Conservation (phyloP, 2,797 vertebrate genomes). For the Sebastes hubbsi region DNA sequence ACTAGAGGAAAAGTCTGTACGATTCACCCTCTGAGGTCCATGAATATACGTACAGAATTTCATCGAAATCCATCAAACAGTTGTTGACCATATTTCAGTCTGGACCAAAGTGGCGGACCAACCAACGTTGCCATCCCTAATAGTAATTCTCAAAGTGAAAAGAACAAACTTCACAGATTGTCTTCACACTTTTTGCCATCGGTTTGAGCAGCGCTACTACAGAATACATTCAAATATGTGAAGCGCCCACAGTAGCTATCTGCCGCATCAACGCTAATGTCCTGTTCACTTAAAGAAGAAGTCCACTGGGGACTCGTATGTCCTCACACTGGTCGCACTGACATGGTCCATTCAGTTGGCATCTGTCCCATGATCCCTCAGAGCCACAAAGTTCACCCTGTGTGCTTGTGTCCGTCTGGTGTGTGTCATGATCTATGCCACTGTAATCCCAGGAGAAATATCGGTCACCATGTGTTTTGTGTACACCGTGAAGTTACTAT, state of each 20-base stretch:
- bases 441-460: conserved; percentile 27
- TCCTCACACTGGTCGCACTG: conserved; percentile 34
- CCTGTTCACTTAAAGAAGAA: conserved; percentile 14
- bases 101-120: neutral
- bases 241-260: neutral
- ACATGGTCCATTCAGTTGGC: conserved; percentile 58
- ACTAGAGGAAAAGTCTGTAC: neutral
- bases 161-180: neutral
- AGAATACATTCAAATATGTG: neutral
- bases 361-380: conserved; percentile 60
- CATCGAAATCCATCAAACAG: neutral
- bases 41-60: neutral
- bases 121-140: neutral
- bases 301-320: conserved; percentile 47
- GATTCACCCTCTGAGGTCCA: neutral
- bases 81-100: neutral
- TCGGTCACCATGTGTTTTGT: conserved; percentile 11
- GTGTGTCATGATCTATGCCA: conserved; percentile 19
- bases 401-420: conserved; percentile 46
- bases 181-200: too few species aligned
- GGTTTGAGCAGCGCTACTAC: neutral
- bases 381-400: conserved; percentile 51
- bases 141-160: neutral
- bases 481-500: neutral
- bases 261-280: conserved; percentile 16